A percentile compares a stretch with the other conserved stretches of the same genome.
phyloP scores from a whole-genome alignment of 2,113 vertebrate species.

The Argyrosomus japonicus region DNA sequence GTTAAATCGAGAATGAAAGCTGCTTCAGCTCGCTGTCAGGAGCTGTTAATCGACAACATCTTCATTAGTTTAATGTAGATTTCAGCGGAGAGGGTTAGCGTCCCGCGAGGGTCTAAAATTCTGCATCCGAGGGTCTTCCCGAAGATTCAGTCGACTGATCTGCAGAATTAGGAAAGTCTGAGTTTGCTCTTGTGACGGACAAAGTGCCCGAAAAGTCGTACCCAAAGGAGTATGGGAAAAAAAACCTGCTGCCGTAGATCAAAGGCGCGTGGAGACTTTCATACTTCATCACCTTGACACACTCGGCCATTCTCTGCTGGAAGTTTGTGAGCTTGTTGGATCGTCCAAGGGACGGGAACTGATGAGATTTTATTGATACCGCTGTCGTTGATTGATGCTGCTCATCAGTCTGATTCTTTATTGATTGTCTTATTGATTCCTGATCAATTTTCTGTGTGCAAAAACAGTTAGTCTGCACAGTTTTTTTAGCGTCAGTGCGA shows the following conservation, averaged over 20 bases:
- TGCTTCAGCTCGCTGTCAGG: slow-evolving; percentile 9
- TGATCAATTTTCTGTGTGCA: too few species aligned
- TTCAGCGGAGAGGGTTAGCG: neutral
- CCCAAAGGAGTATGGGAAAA: neutral
- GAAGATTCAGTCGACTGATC: neutral
- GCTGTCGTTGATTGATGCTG: too few species aligned
- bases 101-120: neutral
- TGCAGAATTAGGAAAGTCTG: neutral
- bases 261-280: too few species aligned
- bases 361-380: too few species aligned
- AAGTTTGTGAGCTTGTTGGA: neutral
- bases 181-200: neutral
- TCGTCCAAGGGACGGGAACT: too few species aligned
- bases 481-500: too few species aligned
- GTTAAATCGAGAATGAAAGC: neutral
- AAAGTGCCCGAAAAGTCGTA: neutral
- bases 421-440: too few species aligned
- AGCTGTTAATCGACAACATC: neutral
- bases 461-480: too few species aligned
- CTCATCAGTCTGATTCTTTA: too few species aligned
- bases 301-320: neutral
- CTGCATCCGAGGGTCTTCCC: neutral
- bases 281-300: too few species aligned
- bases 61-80: slow-evolving; percentile 9
- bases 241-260: neutral